Evolutionary conservation across 37 sponge, comb jelly and placozoan genomes (phyloP), one percentile per base, ranked within the genome.

Genomic region (Geodia barretti): DNA sequence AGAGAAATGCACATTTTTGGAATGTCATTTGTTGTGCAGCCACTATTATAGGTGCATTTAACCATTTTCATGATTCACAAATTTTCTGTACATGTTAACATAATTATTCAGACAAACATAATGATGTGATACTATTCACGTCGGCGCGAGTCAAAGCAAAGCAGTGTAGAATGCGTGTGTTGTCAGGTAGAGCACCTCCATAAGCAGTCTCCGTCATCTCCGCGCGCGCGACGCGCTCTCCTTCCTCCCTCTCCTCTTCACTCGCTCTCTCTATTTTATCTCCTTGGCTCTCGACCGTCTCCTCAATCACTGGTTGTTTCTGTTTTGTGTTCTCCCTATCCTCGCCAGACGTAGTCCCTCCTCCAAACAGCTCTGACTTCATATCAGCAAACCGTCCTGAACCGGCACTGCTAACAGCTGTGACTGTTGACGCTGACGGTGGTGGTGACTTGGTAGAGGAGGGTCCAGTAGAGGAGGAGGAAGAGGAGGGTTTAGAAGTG

Each of bases 351-450:
- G 39, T 41, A 23, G 29, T 1, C 17, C 72, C 68, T 9, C 42
- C 41, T 0, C 64, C 72, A 73, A 86, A 86, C 66, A 86, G 73
- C 35, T 72, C 86, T 32, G 79, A 78, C 36, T 70, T 86, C 79
- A 86, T 73, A 42, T 63, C 72, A 19, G 70, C 62, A 0, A 24
- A 70, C 67, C 9, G 39, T 36, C 0, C 61, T 60, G 60, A 85
- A 85, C 64, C 11, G n/a, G 32, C 1, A 35, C 72, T 72, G 42
- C 42, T 26, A 35, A n/a, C 25, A 37, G 42, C 42, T 72, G 41
- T 72, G 21, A 25, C 2, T 40, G 23, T 20, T 31, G 19, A 8
- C 33, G 25, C 65, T 64, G 25, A 28, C n/a, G 25, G 5, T 47
- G 77, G 24, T 19, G 19, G 33, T 38, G 26, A 26, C 72, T 71